These are phyloP conservation scores for Acronicta psi DNA, from an alignment of 2,888 invertebrate species.

Conservation along the genomic window DNA sequence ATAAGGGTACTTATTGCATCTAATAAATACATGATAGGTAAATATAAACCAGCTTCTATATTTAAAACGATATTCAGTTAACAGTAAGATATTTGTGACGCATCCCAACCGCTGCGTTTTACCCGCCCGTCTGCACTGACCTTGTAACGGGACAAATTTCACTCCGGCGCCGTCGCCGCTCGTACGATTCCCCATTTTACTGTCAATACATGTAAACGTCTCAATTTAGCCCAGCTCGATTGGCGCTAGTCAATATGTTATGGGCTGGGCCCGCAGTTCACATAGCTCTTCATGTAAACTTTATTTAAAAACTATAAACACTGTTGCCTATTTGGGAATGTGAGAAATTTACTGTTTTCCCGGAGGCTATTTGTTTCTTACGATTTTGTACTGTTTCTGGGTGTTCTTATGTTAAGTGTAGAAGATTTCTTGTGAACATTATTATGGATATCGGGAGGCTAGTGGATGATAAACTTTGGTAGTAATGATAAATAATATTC, in stretches of 20 bases:
- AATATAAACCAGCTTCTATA: too few species aligned
- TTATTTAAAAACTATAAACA: conserved; percentile 52
- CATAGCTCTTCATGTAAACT: conserved; percentile 41
- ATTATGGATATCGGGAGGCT: too few species aligned
- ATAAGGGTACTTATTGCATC: too few species aligned
- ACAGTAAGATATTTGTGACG: not conserved
- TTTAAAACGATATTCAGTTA: too few species aligned
- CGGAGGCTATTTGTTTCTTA: conserved; percentile 14
- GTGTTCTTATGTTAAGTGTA: not conserved
- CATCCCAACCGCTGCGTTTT: conserved; percentile 42
- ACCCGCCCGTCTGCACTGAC: conserved; percentile 57
- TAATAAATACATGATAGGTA: too few species aligned
- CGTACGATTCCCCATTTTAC: conserved; percentile 78
- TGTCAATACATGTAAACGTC: conserved; percentile 85
- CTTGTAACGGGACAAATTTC: conserved; percentile 79
- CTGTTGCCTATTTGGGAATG: conserved; percentile 32
- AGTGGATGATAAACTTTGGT: not conserved
- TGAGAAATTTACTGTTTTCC: conserved; percentile 27
- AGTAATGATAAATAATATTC: too few species aligned
- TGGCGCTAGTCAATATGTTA: conserved; percentile 57
- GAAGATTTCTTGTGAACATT: too few species aligned
- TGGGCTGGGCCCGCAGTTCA: conserved; percentile 49
- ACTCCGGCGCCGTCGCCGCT: conserved; percentile 75
- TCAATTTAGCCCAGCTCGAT: conserved; percentile 75
- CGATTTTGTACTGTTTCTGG: conserved; percentile 1